Evolutionary conservation across 2,797 vertebrate species (phyloP).

Genomic region (Chromobotia macracanthus): DNA sequence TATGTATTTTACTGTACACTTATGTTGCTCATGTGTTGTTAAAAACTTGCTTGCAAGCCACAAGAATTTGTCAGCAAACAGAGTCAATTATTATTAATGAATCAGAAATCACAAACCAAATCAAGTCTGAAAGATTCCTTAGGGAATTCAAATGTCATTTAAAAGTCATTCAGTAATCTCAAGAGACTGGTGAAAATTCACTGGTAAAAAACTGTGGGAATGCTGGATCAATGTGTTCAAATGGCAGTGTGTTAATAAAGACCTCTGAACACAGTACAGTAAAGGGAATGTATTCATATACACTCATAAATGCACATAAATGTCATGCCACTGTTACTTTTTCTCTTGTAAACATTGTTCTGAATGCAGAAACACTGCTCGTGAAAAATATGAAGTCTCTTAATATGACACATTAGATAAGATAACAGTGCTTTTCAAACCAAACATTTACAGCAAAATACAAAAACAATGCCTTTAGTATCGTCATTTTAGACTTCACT

Average conservation of each 20-base stretch:
- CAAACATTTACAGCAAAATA: constrained; percentile 10
- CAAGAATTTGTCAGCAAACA: no score
- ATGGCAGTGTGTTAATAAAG: constrained; percentile 33
- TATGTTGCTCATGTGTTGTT: no score
- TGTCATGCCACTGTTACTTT: constrained; percentile 8
- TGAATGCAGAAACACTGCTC: constrained; percentile 67
- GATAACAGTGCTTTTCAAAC: constrained; percentile 69
- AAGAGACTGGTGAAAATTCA: not conserved
- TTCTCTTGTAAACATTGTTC: constrained; percentile 54
- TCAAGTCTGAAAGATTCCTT: not conserved
- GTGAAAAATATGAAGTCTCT: constrained; percentile 43
- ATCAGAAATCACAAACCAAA: not conserved
- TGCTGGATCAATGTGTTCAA: not conserved
- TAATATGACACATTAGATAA: constrained; percentile 16
- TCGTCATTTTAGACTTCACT: not conserved
- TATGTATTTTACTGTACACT: no score
- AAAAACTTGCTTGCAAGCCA: no score
- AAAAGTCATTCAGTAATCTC: not conserved
- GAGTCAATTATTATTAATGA: no score
- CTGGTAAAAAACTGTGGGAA: constrained; percentile 11
- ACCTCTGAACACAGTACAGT: constrained; percentile 44
- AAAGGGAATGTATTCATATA: constrained; percentile 56
- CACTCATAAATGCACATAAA: not conserved
- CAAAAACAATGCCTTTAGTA: not conserved
- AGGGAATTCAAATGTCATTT: not conserved